Evolutionary conservation across 2,888 invertebrate species (phyloP), one percentile per base, ranked within the genome.

Genomic region (Drosophila macrospina): DNA sequence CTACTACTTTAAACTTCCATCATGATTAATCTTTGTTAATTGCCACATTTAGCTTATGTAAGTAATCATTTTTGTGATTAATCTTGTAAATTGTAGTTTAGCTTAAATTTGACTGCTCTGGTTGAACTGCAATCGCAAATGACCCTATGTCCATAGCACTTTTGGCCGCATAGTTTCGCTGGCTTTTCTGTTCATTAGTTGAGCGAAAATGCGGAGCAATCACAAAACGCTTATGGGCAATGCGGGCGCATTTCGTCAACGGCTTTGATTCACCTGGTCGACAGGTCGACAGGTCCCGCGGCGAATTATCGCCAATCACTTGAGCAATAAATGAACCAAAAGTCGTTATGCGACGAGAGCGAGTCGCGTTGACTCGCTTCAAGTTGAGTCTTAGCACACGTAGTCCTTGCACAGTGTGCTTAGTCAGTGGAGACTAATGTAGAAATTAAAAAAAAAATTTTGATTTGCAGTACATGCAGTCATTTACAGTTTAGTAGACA

Each of bases 251-350:
- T 51, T 64, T 62, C 26, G 56, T 68, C 57, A 63, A 54, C 52
- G 39, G 47, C 30, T 36, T 41, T 32, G 11, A 36, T 8, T 62
- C 61, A 51, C 50, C 70, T 45, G 57, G 54, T 44, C 5, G 48
- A 30, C 37, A 99, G 92, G 93, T 99, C 34, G 96, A 94, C 90
- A 99, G 99, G 92, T 93, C 99, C 28, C 95, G 95, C 90, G 67
- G 74, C 74, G 78, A 78, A 78, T 80, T 78, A 78, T 78, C 80
- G 80, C 80, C 78, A 78, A 80, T 80, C 78, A 78, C 80, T 80
- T 80, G 78, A 74, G 78, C 80, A 77, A 80, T 78, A 78, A 78
- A 78, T 78, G 80, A 80, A 70, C 50, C 78, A 68, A 80, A 80
- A 78, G 78, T 78, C 74, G 74, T 80, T 80, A 77, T 74, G 78